A percentile compares a stretch with the other conserved stretches of the same genome.
phyloP scores from a whole-genome alignment of 2,888 invertebrate genomes.

The Euspilapteryx auroguttella region DNA sequence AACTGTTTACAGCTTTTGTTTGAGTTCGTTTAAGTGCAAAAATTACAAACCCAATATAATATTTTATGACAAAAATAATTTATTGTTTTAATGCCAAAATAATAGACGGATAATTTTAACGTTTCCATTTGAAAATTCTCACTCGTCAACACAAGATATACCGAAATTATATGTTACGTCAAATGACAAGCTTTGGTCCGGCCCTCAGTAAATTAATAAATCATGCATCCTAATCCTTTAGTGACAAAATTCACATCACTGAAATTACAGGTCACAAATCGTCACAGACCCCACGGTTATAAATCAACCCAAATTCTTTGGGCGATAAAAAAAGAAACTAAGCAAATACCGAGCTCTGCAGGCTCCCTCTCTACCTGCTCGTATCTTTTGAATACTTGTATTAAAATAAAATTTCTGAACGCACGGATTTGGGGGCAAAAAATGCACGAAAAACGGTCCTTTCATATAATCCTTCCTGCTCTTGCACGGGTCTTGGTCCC shows the following conservation, averaged over 20 bases:
- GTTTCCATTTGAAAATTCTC: conserved; percentile 4
- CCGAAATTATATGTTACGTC: conserved; percentile 34
- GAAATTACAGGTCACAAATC: conserved; percentile 58
- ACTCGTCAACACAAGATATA: conserved; percentile 1
- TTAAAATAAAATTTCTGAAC: conserved; percentile 56
- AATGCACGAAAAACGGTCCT: conserved; percentile 50
- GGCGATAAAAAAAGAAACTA: conserved; percentile 41
- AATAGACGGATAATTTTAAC: conserved; percentile 11
- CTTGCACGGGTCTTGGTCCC: conserved; percentile 12
- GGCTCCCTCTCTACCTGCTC: conserved; percentile 39
- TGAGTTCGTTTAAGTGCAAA: too few species aligned
- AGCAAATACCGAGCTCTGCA: conserved; percentile 44
- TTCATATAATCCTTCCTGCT: conserved; percentile 13
- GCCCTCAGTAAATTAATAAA: conserved; percentile 58
- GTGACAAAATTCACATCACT: conserved; percentile 53
- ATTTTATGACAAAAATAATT: conserved; percentile 4
- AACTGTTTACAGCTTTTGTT: too few species aligned
- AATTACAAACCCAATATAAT: conserved; percentile 3
- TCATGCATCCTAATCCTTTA: conserved; percentile 32
- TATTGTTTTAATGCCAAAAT: conserved; percentile 5
- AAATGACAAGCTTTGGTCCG: too few species aligned
- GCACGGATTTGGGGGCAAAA: conserved; percentile 51
- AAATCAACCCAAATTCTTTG: conserved; percentile 54
- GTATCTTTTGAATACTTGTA: conserved; percentile 57
- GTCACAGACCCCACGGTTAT: conserved; percentile 45